These are phyloP conservation scores for Trichogramma dendrolimi DNA, from an alignment of 2,888 invertebrate genomes.

Conservation along the genomic window DNA sequence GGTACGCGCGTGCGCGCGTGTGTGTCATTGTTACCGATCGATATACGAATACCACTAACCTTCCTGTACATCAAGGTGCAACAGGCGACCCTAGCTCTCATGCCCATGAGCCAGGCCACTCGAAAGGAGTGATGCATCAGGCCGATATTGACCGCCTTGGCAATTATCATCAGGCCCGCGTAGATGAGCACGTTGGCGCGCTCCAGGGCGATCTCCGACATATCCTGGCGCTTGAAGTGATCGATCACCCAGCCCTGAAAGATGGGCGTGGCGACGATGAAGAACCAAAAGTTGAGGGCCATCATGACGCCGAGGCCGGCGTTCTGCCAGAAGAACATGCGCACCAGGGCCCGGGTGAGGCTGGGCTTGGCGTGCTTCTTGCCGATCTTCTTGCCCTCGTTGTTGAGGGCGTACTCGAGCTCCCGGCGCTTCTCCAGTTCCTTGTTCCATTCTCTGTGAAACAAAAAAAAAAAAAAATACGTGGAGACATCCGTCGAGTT, in stretches of 20 bases:
- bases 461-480: not conserved
- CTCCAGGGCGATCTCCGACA: not conserved
- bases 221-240: conserved; percentile 35
- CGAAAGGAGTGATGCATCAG: conserved; percentile 51
- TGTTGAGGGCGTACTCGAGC: conserved; percentile 30
- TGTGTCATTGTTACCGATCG: too few relatives aligned
- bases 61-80: conserved; percentile 67
- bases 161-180: conserved; percentile 47
- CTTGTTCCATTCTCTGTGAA: conserved; percentile 53
- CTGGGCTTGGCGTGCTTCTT: conserved; percentile 42
- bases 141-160: conserved; percentile 45
- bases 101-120: conserved; percentile 55
- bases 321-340: conserved; percentile 48
- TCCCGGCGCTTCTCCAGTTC: conserved; percentile 44
- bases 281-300: conserved; percentile 23
- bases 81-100: conserved; percentile 64
- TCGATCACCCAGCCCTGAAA: conserved; percentile 39
- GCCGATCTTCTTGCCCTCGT: conserved; percentile 28
- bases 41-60: conserved; percentile 49
- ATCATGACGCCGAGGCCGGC: conserved; percentile 27
- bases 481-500: not conserved
- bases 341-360: conserved; percentile 49
- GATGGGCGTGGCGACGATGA: conserved; percentile 34
- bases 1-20: too few relatives aligned
- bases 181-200: conserved; percentile 30